Base-by-base conservation (phyloP, 2,113 vertebrate species). In the Podocnemis expansa region DNA sequence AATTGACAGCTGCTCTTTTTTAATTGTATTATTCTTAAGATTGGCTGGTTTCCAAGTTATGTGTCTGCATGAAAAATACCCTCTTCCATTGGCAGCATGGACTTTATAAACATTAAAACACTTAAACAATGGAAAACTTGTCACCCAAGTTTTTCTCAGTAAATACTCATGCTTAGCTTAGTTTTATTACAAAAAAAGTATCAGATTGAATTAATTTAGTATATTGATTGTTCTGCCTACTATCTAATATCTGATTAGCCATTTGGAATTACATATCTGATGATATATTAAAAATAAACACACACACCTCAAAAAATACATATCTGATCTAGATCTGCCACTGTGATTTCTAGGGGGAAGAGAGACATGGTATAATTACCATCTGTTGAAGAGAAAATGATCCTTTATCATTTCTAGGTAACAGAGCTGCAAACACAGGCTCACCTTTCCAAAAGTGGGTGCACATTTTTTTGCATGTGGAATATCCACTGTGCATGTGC, bases 211-310 rank as follows among this genome's bases (percentile, higher is more conserved):
- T 86, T 89, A 81, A 82, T 83, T 70, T 19, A 70, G n/a, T 70
- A 6, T 45, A 63, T 31, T 87, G 88, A 87, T 63, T 34, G 84
- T 63, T 87, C 56, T 93, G 70, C 91, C 89, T 95, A 79, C 34
- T 87, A 21, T 85, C 93, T 89, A 87, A 45, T 22, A 34, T 87
- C 47, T 85, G 79, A 79, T 60, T 87, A 47, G 78, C 38, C n/a
- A 3, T 19, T 34, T 91, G 60, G n/a, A 89, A 92, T 91, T 73
- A 93, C 86, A 41, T 22, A 87, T 41, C 60, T 70, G 84, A 89
- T 87, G 52, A 49, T 22, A 7, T 38, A 67, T 38, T 70, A 70
- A 38, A 70, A 70, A 70, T 22, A 38, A 19, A 31, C 27, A 34
- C n/a, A n/a, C n/a, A 17, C 8, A 63, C 34, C 31, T n/a, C n/a